phyloP scores from a whole-genome alignment of 2,797 vertebrate genomes.

The Syndactyla subalaris region DNA sequence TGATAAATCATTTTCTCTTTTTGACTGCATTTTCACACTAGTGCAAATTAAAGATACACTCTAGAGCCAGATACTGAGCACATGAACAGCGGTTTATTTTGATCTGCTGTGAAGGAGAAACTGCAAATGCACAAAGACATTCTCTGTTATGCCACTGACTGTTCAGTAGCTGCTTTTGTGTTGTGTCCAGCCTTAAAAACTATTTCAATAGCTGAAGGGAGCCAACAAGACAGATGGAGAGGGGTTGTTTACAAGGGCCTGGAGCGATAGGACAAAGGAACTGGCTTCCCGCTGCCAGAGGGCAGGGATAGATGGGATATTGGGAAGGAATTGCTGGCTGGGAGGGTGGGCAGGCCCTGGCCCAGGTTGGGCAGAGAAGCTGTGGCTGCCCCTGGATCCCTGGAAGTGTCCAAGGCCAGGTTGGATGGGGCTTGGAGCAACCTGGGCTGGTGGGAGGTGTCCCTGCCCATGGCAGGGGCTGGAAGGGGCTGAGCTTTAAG shows the following conservation, averaged over 20 bases:
- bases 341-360: background rate
- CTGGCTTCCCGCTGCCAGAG: background rate
- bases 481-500: too few species aligned
- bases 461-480: accelerated
- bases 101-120: background rate
- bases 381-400: background rate
- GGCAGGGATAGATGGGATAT: background rate
- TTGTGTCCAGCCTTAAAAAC: background rate
- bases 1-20: background rate
- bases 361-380: background rate
- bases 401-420: background rate
- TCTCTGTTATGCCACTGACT: background rate
- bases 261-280: background rate
- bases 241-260: background rate
- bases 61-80: background rate
- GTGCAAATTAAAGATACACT: background rate
- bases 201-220: background rate
- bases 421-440: accelerated
- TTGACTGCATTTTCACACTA: background rate
- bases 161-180: background rate
- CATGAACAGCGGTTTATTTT: background rate
- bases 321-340: background rate
- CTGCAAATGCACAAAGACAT: background rate
- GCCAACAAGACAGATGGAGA: background rate
- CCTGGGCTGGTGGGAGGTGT: accelerated